Evolutionary conservation across 1,140 invertebrate genomes (phyloP).

Genomic region (Agrilus planipennis): DNA sequence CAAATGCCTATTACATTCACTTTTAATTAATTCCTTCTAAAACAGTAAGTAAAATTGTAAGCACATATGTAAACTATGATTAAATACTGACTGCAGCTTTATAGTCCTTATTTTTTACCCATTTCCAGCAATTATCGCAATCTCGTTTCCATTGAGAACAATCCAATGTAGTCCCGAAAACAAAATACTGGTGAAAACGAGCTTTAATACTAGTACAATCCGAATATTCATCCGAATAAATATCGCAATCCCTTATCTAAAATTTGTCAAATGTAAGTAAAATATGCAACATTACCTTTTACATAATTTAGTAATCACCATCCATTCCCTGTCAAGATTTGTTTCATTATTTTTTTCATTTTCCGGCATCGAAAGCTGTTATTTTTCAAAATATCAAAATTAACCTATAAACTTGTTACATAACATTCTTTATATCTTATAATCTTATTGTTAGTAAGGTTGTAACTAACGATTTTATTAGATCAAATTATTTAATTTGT

Average conservation of each 20-base stretch:
- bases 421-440: too few relatives aligned
- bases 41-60: conserved; percentile 17
- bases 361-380: too few relatives aligned
- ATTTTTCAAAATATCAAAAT: too few relatives aligned
- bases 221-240: conserved; percentile 66
- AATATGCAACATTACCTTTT: neutral
- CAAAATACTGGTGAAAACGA: conserved; percentile 78
- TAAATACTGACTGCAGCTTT: conserved; percentile 49
- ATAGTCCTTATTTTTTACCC: conserved; percentile 46
- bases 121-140: conserved; percentile 60
- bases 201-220: conserved; percentile 62
- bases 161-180: conserved; percentile 56
- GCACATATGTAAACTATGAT: conserved; percentile 8
- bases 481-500: too few relatives aligned
- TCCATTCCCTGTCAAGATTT: conserved; percentile 26
- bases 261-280: conserved; percentile 11
- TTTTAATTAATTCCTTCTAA: conserved; percentile 54
- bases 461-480: too few relatives aligned
- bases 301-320: conserved; percentile 18
- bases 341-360: too few relatives aligned
- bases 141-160: conserved; percentile 70
- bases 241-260: conserved; percentile 56
- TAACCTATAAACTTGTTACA: too few relatives aligned
- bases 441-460: too few relatives aligned
- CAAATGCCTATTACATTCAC: conserved; percentile 52